Conservation (phyloP, 2,113 vertebrate genomes). For the Cyphomyrus discorhynchus region DNA sequence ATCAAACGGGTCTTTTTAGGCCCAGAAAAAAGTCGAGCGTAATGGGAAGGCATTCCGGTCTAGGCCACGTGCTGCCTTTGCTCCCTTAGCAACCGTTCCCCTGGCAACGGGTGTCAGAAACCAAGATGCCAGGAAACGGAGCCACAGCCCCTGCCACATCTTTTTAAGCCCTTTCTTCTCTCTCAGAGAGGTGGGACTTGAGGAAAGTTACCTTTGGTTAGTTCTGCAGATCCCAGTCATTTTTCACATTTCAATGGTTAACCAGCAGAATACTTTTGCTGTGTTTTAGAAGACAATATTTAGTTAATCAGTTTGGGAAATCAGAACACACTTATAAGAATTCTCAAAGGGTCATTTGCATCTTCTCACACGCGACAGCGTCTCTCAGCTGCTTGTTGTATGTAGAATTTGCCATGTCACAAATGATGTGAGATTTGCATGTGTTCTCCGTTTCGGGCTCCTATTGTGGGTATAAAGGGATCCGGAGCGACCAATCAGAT, state of each 20-base stretch:
- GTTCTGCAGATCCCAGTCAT: neutral
- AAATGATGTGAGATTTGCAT: neutral
- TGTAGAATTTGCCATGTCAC: neutral
- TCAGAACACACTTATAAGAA: neutral
- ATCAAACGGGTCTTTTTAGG: neutral
- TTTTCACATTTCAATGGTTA: neutral
- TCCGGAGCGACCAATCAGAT: neutral
- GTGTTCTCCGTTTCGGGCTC: neutral
- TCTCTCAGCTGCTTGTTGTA: neutral
- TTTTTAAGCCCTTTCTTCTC: slow-evolving; percentile 34
- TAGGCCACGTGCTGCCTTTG: slow-evolving; percentile 40
- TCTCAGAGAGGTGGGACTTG: neutral
- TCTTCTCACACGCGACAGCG: neutral
- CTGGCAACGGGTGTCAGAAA: slow-evolving; percentile 53
- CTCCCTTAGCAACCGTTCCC: slow-evolving; percentile 60
- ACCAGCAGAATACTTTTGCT: neutral
- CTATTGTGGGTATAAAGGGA: neutral
- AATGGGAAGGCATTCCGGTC: slow-evolving; percentile 36
- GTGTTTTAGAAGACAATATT: neutral
- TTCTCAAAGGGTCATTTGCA: neutral
- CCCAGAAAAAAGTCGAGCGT: slow-evolving; percentile 22
- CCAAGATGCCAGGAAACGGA: slow-evolving; percentile 44
- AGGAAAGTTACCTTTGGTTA: neutral
- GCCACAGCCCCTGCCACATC: slow-evolving; percentile 40
- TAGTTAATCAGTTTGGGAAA: neutral